Conservation (phyloP, 2,797 vertebrate genomes). For the Rhodeus uyekii region DNA sequence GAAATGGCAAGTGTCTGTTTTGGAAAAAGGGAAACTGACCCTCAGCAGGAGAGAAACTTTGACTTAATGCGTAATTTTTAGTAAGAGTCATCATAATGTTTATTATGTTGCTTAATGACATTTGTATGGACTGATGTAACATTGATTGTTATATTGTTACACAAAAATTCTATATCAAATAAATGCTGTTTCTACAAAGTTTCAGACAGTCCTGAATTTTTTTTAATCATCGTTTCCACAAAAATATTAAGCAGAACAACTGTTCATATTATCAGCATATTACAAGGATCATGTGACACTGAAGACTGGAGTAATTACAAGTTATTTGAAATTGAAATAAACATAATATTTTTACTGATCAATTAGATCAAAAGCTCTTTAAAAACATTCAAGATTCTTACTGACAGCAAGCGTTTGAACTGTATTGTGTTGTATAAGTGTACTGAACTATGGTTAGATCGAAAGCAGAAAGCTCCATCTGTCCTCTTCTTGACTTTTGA, state of each 20-base stretch:
- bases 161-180: neutral
- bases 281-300: neutral
- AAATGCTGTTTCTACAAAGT: neutral
- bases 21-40: neutral
- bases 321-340: neutral
- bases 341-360: neutral
- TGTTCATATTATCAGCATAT: neutral
- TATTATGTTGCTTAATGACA: neutral
- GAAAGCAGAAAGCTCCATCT: neutral
- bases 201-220: neutral
- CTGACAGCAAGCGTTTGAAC: neutral
- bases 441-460: neutral
- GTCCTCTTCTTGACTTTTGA: constrained; percentile 7
- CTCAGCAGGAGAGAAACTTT: neutral
- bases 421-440: neutral
- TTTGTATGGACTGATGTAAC: neutral
- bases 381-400: neutral
- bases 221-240: neutral
- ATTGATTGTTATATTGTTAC: neutral
- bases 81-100: neutral
- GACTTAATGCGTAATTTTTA: neutral
- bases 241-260: neutral
- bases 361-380: neutral
- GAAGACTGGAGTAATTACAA: neutral
- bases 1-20: neutral